These are phyloP conservation scores for Galbula dea DNA, from an alignment of 2,113 vertebrate species.

Conservation along the genomic window DNA sequence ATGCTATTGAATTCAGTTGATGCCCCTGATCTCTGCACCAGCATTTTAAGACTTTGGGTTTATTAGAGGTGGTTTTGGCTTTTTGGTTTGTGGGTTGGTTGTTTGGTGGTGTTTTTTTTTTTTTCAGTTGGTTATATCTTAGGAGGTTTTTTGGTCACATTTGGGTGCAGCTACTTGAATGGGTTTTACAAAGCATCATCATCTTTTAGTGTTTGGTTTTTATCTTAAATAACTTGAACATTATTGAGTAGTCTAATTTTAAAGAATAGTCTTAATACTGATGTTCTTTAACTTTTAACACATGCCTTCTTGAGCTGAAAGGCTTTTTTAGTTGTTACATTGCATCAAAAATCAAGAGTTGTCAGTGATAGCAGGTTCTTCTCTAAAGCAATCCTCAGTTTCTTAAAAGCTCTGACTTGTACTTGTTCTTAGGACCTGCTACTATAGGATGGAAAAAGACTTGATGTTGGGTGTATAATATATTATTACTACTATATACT, in stretches of 20 bases:
- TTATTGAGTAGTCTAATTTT: not conserved
- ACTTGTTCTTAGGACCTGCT: not conserved
- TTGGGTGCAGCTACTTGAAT: not conserved
- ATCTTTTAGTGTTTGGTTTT: not conserved
- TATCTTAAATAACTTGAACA: not conserved
- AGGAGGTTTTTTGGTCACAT: accelerated
- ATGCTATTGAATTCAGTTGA: not conserved
- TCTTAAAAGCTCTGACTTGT: not conserved
- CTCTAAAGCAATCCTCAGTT: not conserved
- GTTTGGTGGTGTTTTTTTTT: no score
- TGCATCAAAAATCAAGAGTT: not conserved
- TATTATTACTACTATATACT: no score
- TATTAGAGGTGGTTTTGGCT: not conserved
- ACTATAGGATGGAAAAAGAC: not conserved
- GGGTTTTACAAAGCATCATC: not conserved
- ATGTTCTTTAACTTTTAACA: not conserved
- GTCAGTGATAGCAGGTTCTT: not conserved
- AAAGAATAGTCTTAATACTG: not conserved
- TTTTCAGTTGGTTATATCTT: not conserved
- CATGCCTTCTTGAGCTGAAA: not conserved
- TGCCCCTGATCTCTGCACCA: not conserved
- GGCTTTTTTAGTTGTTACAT: not conserved
- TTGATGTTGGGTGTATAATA: not conserved
- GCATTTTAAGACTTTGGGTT: not conserved
- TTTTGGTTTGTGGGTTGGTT: not conserved